Conservation (phyloP, 2,797 vertebrate genomes). For the Lutjanus campechanus region DNA sequence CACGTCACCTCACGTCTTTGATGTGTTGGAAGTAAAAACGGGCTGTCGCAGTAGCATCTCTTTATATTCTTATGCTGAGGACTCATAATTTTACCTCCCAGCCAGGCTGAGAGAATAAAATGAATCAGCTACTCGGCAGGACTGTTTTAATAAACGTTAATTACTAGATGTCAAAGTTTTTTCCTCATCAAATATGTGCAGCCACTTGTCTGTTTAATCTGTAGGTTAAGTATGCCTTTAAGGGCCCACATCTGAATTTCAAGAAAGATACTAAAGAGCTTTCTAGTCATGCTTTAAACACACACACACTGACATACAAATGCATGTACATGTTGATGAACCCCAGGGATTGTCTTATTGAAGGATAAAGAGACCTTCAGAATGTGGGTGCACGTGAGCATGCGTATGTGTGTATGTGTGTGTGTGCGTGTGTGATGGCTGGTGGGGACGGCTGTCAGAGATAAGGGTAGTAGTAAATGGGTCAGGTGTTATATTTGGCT, state of each 20-base stretch:
- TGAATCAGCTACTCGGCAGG: background rate
- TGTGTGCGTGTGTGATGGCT: slow-evolving; percentile 6
- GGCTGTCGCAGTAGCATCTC: too few species aligned
- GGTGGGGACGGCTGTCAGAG: slow-evolving; percentile 42
- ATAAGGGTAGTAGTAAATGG: slow-evolving; percentile 62
- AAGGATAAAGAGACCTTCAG: slow-evolving; percentile 53
- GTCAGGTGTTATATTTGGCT: slow-evolving; percentile 79
- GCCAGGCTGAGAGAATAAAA: background rate
- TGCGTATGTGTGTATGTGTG: slow-evolving; percentile 16
- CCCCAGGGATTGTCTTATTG: slow-evolving; percentile 9
- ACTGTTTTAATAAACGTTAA: background rate
- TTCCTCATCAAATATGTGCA: background rate
- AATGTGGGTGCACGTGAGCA: slow-evolving; percentile 19
- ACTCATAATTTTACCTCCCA: background rate
- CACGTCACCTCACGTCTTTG: too few species aligned
- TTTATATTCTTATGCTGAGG: background rate
- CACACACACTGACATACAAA: background rate
- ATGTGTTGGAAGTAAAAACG: too few species aligned
- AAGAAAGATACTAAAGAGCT: background rate
- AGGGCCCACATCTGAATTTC: background rate
- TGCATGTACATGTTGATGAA: background rate
- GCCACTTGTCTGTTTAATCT: background rate
- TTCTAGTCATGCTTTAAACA: background rate
- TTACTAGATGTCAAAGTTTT: background rate
- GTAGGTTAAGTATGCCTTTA: background rate